Evolutionary conservation across 2,888 invertebrate genomes (phyloP), one percentile per base, ranked within the genome.

Genomic region (Yponomeuta cagnagella): DNA sequence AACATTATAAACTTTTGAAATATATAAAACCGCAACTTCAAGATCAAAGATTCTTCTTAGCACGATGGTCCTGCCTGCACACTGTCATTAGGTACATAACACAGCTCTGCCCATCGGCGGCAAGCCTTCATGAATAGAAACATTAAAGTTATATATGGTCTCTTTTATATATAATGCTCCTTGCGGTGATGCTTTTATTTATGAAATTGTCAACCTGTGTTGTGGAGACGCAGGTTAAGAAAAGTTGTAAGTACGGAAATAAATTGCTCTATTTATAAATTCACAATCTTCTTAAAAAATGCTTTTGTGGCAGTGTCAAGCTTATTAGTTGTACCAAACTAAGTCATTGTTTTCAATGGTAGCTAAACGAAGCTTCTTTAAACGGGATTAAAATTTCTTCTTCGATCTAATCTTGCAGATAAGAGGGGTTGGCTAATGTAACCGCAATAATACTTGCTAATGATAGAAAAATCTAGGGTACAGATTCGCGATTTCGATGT

Each of bases 391-490:
- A 80, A 85, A 83, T 84, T 82, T 82, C 78, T 82, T 82, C 78
- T 82, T 82, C 82, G 79, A 77, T 79, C 78, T 78, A 80, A 83
- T 84, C 82, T 82, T 78, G 80, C 81, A 76, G 80, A 77, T 76
- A 73, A 77, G 76, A n/a, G 48, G 48, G n/a, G 65, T 30, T 12
- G 68, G 77, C 79, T 79, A 78, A 75, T 76, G 76, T 77, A 78
- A 87, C 88, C 88, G 83, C 87, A 85, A 30, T 68, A 48, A 80
- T 79, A 77, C 79, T 77, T 52, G 77, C 82, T 90, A 88, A 90
- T 89, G 89, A 87, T 81, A 86, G 83, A 83, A 89, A 89, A 89
- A 86, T 85, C 80, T 78, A 78, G 77, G 73, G 76, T 79, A 75
- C 78, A 80, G 79, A 81, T 80, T 82, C 79, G 76, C 76, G 63